Conservation (phyloP, 2,113 vertebrate species). For the Lynx canadensis region DNA sequence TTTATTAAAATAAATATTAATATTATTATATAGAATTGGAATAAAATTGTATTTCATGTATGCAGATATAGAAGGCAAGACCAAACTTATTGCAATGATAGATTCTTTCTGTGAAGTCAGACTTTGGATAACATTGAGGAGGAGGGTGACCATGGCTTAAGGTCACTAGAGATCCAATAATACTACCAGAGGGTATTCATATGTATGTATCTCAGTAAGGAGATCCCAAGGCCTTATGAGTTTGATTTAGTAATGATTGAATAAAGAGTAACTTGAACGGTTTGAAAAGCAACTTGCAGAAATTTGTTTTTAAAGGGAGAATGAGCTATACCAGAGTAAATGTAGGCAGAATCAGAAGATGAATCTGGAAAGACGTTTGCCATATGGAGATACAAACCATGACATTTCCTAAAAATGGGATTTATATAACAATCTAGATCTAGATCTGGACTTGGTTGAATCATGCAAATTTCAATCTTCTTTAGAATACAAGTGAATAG, state of each 20-base stretch:
- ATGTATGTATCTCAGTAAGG: not conserved
- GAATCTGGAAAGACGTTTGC: slow-evolving; percentile 10
- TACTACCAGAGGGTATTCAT: not conserved
- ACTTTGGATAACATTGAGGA: not conserved
- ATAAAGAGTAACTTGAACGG: not conserved
- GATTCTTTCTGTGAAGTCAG: not conserved
- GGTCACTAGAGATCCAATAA: not conserved
- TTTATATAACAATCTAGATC: slow-evolving; percentile 33
- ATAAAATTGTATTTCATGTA: not conserved
- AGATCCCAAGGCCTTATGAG: no score
- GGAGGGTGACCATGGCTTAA: not conserved
- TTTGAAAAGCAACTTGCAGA: not conserved
- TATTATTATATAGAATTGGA: not conserved
- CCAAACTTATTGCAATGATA: not conserved
- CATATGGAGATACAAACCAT: slow-evolving; percentile 33
- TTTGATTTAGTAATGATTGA: not conserved
- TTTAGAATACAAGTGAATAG: slow-evolving; percentile 12
- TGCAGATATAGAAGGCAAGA: not conserved
- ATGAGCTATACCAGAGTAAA: not conserved
- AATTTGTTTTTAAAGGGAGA: not conserved
- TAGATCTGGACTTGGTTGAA: not conserved
- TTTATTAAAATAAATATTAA: not conserved
- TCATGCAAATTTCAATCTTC: not conserved
- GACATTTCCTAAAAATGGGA: slow-evolving; percentile 48
- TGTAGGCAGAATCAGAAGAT: slow-evolving; percentile 42